These are phyloP conservation scores for Parauchenoglanis ngamensis DNA, from an alignment of 2,797 vertebrate genomes.

Conservation along the genomic window DNA sequence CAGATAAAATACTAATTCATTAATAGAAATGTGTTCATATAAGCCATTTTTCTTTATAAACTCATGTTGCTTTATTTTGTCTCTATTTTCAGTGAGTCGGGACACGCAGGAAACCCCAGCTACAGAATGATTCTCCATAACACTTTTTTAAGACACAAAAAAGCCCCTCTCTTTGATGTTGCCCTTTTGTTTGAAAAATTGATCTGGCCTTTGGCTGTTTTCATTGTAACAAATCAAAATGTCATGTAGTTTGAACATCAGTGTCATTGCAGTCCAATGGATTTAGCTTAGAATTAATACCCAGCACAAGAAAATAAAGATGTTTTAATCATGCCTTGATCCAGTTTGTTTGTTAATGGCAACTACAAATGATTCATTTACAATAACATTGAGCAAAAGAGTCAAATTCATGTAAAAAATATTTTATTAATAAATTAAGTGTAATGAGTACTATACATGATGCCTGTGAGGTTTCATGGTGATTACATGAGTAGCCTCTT, in stretches of 20 bases:
- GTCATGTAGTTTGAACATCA: constrained; percentile 31
- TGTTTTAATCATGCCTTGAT: constrained; percentile 39
- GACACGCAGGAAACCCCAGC: constrained; percentile 72
- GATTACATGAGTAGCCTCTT: no score
- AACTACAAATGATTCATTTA: background rate
- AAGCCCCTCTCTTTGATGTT: constrained; percentile 1
- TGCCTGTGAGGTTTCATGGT: background rate
- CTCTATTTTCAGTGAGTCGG: constrained; percentile 68
- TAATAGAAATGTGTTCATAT: background rate
- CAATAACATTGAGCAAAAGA: background rate
- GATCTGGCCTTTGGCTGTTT: constrained; percentile 26
- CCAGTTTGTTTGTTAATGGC: background rate
- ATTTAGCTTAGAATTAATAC: constrained; percentile 46
- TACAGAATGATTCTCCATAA: constrained; percentile 66
- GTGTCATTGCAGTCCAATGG: constrained; percentile 32
- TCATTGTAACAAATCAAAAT: constrained; percentile 41
- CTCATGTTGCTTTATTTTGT: constrained; percentile 7
- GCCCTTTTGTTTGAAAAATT: constrained; percentile 43
- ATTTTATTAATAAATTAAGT: constrained; percentile 2
- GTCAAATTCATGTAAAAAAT: background rate
- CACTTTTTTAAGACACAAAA: constrained; percentile 10
- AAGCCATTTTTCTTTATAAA: background rate
- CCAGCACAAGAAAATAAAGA: constrained; percentile 53
- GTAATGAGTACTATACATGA: background rate
- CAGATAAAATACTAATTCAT: background rate